Evolutionary conservation across 2,113 vertebrate genomes (phyloP), one percentile per base, ranked within the genome.

Genomic region (Osmerus mordax): DNA sequence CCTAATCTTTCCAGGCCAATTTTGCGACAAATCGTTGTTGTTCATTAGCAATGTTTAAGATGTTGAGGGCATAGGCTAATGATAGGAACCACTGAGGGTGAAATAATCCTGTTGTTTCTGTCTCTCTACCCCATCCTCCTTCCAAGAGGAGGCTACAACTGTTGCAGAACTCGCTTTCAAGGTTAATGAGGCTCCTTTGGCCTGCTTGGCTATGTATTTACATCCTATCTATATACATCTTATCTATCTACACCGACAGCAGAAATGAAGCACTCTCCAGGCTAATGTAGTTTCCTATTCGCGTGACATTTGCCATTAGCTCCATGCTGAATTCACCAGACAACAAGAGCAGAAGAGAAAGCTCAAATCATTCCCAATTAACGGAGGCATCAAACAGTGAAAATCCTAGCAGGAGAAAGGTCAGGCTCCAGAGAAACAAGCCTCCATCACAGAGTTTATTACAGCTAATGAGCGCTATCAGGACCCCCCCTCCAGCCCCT

Each of bases 271-370:
- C 81, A 76, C 87, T 88, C 88, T 86, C 86, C 74, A 78, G 86
- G 83, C 89, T 92, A 92, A 88, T 84, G 87, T 85, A 84, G 81
- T 88, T 92, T 87, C 88, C 90, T 87, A 94, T 94, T 93, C 89
- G 79, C 86, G 80, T 95, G 94, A 95, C 94, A 97, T 97, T 99
- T 97, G 90, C 92, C 88, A 89, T 93, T 92, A 91, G 88, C 90
- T 88, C 74, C 84, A 81, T 82, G 84, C 89, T 81, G 82, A 91
- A 84, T 92, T 90, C 89, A 76, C 93, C 79, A 91, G 62, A 86
- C 74, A 77, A 89, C 84, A 84, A 87, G 91, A 87, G 86, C 89
- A 87, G 86, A 89, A 86, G 86, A 85, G 89, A 87, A 84, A 85
- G 86, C 84, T 86, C 86, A 91, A 92, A 91, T 89, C 87, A 87